Evolutionary conservation across 2,888 invertebrate genomes (phyloP), one percentile per base, ranked within the genome.

Genomic region (Hypena proboscidalis): DNA sequence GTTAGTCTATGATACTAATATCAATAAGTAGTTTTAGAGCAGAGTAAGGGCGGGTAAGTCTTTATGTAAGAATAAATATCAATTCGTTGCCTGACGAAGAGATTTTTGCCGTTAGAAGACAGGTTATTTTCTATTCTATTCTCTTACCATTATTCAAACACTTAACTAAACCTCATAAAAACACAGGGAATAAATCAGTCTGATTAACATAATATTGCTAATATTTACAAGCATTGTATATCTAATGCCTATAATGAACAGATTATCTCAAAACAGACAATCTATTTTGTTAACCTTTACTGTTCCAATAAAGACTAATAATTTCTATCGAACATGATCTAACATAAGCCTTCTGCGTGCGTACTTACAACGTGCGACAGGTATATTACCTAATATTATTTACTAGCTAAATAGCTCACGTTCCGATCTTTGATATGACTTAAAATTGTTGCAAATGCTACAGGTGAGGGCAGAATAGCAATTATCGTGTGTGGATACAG

Each of bases 401-500:
- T 43, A 46, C 39, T n/a, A n/a, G n/a, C n/a, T n/a, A n/a, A n/a
- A n/a, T n/a, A 34, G 35, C 41, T 49, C 60, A 60, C 55, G 58
- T 35, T 38, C 27, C 13, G 54, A 52, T 49, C 34, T 38, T 9
- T 51, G 55, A 50, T 47, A 59, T 53, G 39, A 56, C 27, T 34
- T 33, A 45, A 53, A 41, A 50, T 46, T 36, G 41, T 34, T 45
- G 47, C 27, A 52, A 67, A 70, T 62, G 55, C 63, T 57, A 55
- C 29, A 25, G 37, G 31, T 54, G 36, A 50, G 45, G 49, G 33
- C 41, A 61, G 31, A 33, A 30, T 23, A 9, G 43, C 43, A 53
- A 62, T 56, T 58, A 60, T 51, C 41, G 38, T 37, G 32, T 32
- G 33, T 56, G 57, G 61, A 45, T 35, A 46, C 49, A 53, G 62